These are phyloP conservation scores for Elanus axillaris DNA, from an alignment of 2,113 vertebrate genomes.

Conservation along the genomic window DNA sequence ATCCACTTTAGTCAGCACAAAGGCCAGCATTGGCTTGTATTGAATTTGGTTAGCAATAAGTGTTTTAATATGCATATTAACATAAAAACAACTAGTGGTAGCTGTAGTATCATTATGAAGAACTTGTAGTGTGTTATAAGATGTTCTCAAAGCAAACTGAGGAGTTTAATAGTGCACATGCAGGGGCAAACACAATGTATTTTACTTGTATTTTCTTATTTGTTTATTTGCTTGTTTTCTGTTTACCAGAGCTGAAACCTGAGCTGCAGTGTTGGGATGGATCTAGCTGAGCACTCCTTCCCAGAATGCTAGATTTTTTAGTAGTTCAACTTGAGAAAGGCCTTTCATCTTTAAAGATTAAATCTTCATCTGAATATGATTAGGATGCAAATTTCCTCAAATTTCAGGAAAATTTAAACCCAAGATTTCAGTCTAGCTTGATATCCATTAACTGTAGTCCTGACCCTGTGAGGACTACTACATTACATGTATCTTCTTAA, in stretches of 20 bases:
- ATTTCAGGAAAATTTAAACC: background rate
- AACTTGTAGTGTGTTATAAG: background rate
- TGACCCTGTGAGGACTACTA: background rate
- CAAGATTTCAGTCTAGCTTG: background rate
- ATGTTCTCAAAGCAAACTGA: background rate
- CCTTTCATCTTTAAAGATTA: background rate
- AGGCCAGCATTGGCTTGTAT: background rate
- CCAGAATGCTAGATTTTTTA: background rate
- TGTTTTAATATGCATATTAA: background rate
- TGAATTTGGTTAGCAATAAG: background rate
- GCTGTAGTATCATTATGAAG: background rate
- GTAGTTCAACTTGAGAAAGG: background rate
- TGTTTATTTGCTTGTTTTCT: background rate
- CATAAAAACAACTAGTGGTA: background rate
- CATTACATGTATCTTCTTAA: background rate
- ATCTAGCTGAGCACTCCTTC: background rate
- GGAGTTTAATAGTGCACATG: background rate
- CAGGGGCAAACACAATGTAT: background rate
- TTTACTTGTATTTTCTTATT: background rate
- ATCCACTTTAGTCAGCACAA: background rate
- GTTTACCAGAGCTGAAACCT: background rate
- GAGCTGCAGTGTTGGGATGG: background rate
- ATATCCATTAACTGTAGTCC: background rate
- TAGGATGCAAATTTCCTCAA: background rate
- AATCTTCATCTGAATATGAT: background rate